Evolutionary conservation across 1,140 invertebrate species (phyloP).

Genomic region (Drosophila equinoxialis): DNA sequence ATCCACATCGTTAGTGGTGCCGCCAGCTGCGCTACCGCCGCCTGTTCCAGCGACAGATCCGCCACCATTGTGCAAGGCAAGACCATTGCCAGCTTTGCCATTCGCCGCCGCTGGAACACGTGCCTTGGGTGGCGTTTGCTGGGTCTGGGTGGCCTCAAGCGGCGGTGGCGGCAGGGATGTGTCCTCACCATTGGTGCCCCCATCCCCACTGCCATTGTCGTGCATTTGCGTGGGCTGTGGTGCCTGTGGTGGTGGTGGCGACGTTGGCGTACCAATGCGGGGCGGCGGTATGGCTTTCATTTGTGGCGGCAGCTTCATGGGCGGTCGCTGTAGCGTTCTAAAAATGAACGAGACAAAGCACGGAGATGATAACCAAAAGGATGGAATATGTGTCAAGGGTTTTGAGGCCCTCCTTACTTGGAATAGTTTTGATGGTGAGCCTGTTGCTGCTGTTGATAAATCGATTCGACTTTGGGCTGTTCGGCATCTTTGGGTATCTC

Average conservation of each 20-base stretch:
- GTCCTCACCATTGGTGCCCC: slow-evolving; percentile 50
- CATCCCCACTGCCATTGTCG: slow-evolving; percentile 38
- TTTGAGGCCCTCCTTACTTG: slow-evolving; percentile 66
- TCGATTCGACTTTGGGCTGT: slow-evolving; percentile 73
- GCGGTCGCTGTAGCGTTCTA: slow-evolving; percentile 80
- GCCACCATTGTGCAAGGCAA: slow-evolving; percentile 62
- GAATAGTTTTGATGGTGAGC: slow-evolving; percentile 76
- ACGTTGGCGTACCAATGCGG: slow-evolving; percentile 79
- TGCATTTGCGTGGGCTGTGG: slow-evolving; percentile 38
- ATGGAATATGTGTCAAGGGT: background rate
- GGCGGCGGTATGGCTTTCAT: slow-evolving; percentile 83
- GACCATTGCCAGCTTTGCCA: slow-evolving; percentile 56
- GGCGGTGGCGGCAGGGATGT: slow-evolving; percentile 73
- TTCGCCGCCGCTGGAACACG: slow-evolving; percentile 41
- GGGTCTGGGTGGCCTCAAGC: slow-evolving; percentile 46
- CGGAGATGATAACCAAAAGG: background rate
- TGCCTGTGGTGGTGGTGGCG: slow-evolving; percentile 62
- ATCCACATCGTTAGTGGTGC: slow-evolving; percentile 43
- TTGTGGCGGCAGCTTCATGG: slow-evolving; percentile 81
- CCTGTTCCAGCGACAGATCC: background rate
- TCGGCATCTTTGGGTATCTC: slow-evolving; percentile 82
- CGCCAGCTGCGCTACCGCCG: slow-evolving; percentile 5
- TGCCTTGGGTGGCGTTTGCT: slow-evolving; percentile 44
- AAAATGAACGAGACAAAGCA: background rate
- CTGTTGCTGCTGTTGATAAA: slow-evolving; percentile 67